Evolutionary conservation across 2,888 invertebrate species (phyloP), one percentile per base, ranked within the genome.

Genomic region (Acleris holmiana): DNA sequence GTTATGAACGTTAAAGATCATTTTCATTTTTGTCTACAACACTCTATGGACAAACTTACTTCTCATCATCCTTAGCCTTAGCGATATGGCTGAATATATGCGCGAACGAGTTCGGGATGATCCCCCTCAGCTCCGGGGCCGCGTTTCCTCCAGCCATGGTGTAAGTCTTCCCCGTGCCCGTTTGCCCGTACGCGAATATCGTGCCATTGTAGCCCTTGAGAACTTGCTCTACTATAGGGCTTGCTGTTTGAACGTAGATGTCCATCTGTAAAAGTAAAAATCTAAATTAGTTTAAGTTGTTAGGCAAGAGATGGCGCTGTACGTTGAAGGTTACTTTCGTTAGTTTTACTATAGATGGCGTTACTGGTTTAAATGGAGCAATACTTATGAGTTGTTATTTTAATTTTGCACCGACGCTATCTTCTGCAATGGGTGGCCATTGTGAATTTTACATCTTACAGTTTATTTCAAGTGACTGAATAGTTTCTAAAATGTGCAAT

Each of bases 41-140:
- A 41, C 13, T 8, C 2, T 17, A n/a, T n/a, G n/a, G 17, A n/a
- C 13, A 6, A 21, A 88, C 93, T 89, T 79, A 96, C 97, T 98
- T 97, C 75, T 97, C 96, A 80, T 97, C 96, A 65, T 97, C 98
- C 64, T 95, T 96, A 0, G 98, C 98, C 81, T 98, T 97, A 0
- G 99, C 98, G 73, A 99, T 99, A 77, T 98, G 98, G 29, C 98
- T 98, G 91, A 99, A 99, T 73, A 99, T 98, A 78, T 99, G 99
- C 0, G 99, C 99, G 91, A 99, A 99, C 0, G 99, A 98, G 90
- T 99, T 99, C 0, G 99, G 99, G 76, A 99, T 99, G 75, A 99
- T 98, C 50, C 99, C 99, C 67, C 97, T 94, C 8, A 97, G 93
- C 78, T 99, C 98, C 0, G 98, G 97, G 15, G 96, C 96, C 2